Evolutionary conservation across 1,140 invertebrate species (phyloP).

Genomic region (Drosophila hydei): DNA sequence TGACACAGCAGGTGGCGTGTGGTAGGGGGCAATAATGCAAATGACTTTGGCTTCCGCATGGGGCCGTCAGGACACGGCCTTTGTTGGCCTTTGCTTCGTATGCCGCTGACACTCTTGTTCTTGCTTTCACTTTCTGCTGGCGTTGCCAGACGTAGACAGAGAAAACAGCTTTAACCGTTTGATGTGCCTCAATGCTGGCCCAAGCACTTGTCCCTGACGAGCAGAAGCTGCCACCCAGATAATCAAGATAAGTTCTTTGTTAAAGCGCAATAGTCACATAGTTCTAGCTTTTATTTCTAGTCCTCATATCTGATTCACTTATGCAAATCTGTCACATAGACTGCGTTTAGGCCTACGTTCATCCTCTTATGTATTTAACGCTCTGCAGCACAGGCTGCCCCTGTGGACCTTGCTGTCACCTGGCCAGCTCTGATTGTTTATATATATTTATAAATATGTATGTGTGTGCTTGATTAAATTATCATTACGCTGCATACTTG

Average conservation of each 20-base stretch:
- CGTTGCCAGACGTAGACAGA: slow-evolving; percentile 36
- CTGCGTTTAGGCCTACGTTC: neutral
- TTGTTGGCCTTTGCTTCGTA: slow-evolving; percentile 27
- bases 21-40: slow-evolving; percentile 68
- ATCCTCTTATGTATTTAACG: neutral
- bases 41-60: slow-evolving; percentile 72
- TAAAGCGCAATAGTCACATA: slow-evolving; percentile 6
- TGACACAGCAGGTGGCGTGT: slow-evolving; percentile 19
- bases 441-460: neutral
- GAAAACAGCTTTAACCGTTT: slow-evolving; percentile 13
- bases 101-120: slow-evolving; percentile 68
- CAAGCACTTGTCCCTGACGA: neutral
- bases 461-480: slow-evolving; percentile 18
- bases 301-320: slow-evolving; percentile 27
- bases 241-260: slow-evolving; percentile 8
- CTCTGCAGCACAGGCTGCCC: neutral
- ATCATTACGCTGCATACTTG: slow-evolving; percentile 13
- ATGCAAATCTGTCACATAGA: slow-evolving; percentile 19
- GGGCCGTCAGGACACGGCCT: slow-evolving; percentile 1
- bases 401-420: neutral
- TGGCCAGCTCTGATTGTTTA: neutral
- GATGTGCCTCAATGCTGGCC: slow-evolving; percentile 21
- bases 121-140: slow-evolving; percentile 27
- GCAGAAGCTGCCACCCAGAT: neutral
- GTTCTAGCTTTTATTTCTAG: neutral